These are phyloP conservation scores for Rhinichthys osculus DNA, from an alignment of 2,797 vertebrate genomes.

Conservation along the genomic window DNA sequence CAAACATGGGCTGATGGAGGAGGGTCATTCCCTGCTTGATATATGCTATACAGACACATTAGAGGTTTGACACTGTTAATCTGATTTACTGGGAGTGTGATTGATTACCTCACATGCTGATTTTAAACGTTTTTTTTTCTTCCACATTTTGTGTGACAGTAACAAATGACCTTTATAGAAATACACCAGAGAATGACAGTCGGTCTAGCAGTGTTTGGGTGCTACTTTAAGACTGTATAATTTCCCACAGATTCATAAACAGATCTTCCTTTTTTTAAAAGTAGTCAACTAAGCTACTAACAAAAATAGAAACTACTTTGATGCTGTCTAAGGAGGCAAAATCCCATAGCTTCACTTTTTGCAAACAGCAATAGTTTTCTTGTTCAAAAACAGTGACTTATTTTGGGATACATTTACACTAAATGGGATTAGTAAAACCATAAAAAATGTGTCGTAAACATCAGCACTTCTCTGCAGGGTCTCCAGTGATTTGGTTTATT, in stretches of 20 bases:
- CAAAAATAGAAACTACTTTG: neutral
- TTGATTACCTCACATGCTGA: conserved; percentile 34
- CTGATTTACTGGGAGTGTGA: conserved; percentile 33
- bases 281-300: neutral
- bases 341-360: neutral
- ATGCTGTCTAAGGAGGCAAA: neutral
- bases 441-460: neutral
- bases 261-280: neutral
- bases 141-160: conserved; percentile 13
- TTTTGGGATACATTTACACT: neutral
- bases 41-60: conserved; percentile 34
- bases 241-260: neutral
- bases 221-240: neutral
- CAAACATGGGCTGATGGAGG: conserved; percentile 26
- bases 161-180: conserved; percentile 33
- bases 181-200: neutral
- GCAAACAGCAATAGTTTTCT: neutral
- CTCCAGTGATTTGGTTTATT: neutral
- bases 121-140: conserved; percentile 8
- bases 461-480: neutral
- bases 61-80: conserved; percentile 39
- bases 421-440: neutral
- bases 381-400: neutral
- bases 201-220: neutral
- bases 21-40: conserved; percentile 47